Evolutionary conservation across 2,113 vertebrate genomes (phyloP).

Genomic region (Chloroceryle aenea): DNA sequence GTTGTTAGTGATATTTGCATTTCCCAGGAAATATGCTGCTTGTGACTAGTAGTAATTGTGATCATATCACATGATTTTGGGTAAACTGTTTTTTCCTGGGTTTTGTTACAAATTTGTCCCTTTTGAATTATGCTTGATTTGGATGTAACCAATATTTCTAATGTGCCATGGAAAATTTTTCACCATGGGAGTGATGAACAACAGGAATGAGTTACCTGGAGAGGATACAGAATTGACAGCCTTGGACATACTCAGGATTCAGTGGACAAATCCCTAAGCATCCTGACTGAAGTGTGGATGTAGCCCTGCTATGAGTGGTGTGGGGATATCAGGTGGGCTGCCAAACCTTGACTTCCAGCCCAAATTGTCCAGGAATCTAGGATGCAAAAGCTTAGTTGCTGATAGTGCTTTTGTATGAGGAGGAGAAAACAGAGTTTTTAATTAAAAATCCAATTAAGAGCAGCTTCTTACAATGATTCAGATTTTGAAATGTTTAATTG

Average conservation of each 20-base stretch:
- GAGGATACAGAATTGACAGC: neutral
- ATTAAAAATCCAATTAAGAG: conserved; percentile 48
- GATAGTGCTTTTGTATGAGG: conserved; percentile 25
- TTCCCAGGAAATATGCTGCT: neutral
- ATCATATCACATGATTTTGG: neutral
- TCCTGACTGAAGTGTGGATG: neutral
- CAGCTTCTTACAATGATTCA: conserved; percentile 1
- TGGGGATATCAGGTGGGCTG: neutral
- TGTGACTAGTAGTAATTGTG: neutral
- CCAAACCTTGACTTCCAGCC: neutral
- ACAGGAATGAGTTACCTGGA: neutral
- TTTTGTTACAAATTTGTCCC: neutral
- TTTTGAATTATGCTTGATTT: neutral
- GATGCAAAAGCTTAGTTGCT: neutral
- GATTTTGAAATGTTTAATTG: conserved; percentile 48
- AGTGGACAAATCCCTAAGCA: neutral
- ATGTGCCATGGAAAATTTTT: neutral
- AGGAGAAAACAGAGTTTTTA: conserved; percentile 21
- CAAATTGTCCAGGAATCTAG: neutral
- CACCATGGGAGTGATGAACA: neutral
- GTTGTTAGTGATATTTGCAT: neutral
- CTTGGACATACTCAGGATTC: neutral
- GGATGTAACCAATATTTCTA: neutral
- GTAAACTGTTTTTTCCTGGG: neutral
- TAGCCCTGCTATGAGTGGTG: accelerated